phyloP scores from a whole-genome alignment of 2,113 vertebrate species.

The Maccullochella peelii region DNA sequence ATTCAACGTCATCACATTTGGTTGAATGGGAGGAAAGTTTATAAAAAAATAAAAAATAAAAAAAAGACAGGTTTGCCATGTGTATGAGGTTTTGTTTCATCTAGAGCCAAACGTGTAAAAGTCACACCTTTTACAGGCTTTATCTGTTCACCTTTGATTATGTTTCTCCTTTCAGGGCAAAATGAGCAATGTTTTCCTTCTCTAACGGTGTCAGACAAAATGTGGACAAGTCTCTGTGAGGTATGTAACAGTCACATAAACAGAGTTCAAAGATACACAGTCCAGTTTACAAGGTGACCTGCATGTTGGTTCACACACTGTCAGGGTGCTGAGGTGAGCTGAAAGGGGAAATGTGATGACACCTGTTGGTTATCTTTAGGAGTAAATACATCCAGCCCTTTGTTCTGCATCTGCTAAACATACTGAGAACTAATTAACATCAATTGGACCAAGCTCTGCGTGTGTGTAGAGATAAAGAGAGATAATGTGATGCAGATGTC shows the following conservation, averaged over 20 bases:
- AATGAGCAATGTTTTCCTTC: background rate
- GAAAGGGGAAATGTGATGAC: background rate
- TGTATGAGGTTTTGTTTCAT: background rate
- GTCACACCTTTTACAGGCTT: background rate
- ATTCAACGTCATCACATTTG: conserved; percentile 14
- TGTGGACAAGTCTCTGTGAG: background rate
- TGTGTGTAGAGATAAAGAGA: background rate
- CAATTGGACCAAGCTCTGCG: conserved; percentile 8
- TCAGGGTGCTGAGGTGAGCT: background rate
- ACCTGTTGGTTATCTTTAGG: conserved; percentile 22
- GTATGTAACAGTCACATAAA: background rate
- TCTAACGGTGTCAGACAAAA: background rate
- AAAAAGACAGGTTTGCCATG: background rate
- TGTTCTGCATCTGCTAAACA: conserved; percentile 7
- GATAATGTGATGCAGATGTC: conserved; percentile 55
- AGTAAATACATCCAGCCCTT: background rate
- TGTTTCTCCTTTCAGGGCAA: background rate
- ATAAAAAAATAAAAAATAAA: background rate
- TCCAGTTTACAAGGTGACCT: background rate
- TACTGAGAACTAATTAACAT: conserved; percentile 31
- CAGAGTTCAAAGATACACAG: background rate
- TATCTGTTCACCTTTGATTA: background rate
- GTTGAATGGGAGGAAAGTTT: background rate
- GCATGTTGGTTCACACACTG: background rate
- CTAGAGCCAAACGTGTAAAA: background rate